Base-by-base conservation (phyloP, 2,113 vertebrate genomes). In the Garra rufa region DNA sequence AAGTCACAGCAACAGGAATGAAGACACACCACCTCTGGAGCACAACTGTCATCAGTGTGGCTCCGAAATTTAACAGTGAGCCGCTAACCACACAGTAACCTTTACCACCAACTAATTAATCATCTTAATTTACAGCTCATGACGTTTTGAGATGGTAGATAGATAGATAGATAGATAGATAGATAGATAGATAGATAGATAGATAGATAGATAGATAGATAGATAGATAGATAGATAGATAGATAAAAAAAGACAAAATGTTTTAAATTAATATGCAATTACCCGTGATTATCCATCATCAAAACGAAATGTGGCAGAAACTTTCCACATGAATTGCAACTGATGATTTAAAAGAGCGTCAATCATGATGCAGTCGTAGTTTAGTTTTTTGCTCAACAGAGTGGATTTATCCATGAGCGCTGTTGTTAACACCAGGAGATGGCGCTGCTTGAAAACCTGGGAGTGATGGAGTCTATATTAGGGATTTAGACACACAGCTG, bases 391-490 rank as follows among this genome's bases (percentile, higher is more conserved):
- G 26, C 30, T 59, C 48, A 41, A 77, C 30, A n/a, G 75, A n/a
- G 28, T 59, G 24, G 11, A 63, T 67, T 69, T 67, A 43, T 21
- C 34, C n/a, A 59, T 38, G 75, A 59, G 6, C 14, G 38, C 21
- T 11, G 8, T 63, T 61, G 55, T 67, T 50, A 46, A 71, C 34
- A 26, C 96, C 97, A 96, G 96, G 90, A 97, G 98, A 97, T 97
- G 96, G 97, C 96, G 96, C 94, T 91, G 94, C 89, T 88, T 93
- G 94, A 93, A 95, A 96, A 90, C 94, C 43, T 34, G 67, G 67
- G 34, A 43, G 24, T 55, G 46, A 67, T 81, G 3, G 44, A 21
- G 41, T 14, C 21, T 41, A 19, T 34, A 46, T n/a, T 21, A 48
- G 13, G 14, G 61, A 41, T 24, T 26, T 13, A 77, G 43, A 67